Evolutionary conservation across 2,113 vertebrate species (phyloP), one percentile per base, ranked within the genome.

Genomic region (Dissostichus mawsoni): DNA sequence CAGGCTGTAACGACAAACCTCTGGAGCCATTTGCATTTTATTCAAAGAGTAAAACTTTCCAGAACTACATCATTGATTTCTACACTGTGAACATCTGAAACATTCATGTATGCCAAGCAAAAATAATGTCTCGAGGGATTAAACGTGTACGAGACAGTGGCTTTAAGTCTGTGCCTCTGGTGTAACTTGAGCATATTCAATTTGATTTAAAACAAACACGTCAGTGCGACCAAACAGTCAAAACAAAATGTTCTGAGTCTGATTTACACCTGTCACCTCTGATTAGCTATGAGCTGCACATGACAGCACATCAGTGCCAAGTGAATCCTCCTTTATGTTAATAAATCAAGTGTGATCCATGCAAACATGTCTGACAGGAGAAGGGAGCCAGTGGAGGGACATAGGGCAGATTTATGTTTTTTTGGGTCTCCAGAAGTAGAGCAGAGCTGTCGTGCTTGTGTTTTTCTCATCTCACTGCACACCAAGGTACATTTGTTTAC

Each of bases 281-380:
- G 14, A 72, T 14, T 63, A 64, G 23, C 58, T 1, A 76, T 81
- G 44, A 64, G 62, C 51, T 77, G 44, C 73, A 63, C 20, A 41
- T 45, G 73, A 18, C 13, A 64, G 52, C 51, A 65, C 8, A 2
- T 57, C 50, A 59, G 73, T 23, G 23, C 23, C 45, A 14, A 76
- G 25, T 56, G 41, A 84, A 68, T 57, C 11, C 62, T 17, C 29
- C 76, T 18, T 51, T 57, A 14, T 55, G 14, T 78, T 48, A 59
- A 25, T 0, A 53, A 50, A 76, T 76, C 52, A 45, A 0, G 29
- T 52, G 13, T 2, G 11, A 8, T 20, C 76, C 23, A 58, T 8
- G 2, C 8, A 17, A 3, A 5, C 36, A 74, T 9, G 58, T 48
- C 4, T 50, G 17, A 67, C 12, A 13, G 5, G 13, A 7, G 33